phyloP scores from a whole-genome alignment of 2,113 vertebrate species.

The Cynoglossus semilaevis region DNA sequence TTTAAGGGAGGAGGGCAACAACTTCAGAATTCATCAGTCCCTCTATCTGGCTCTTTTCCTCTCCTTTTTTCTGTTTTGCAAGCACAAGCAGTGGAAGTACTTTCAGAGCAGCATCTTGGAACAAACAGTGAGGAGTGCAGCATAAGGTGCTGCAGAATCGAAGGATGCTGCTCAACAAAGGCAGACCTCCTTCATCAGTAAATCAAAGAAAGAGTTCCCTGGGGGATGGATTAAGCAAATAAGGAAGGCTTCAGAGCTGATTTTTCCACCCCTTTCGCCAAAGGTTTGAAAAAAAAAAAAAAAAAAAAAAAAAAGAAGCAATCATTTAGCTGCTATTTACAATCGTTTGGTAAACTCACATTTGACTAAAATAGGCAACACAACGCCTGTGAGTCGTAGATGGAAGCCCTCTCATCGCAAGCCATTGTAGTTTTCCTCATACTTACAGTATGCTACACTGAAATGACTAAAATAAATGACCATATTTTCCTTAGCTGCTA shows the following conservation, averaged over 20 bases:
- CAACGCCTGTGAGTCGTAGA: slow-evolving; percentile 53
- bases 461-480: slow-evolving; percentile 61
- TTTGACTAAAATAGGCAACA: slow-evolving; percentile 64
- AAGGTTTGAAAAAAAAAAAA: slow-evolving; percentile 73
- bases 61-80: slow-evolving; percentile 67
- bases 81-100: slow-evolving; percentile 77
- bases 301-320: slow-evolving; percentile 62
- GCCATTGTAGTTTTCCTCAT: slow-evolving; percentile 64
- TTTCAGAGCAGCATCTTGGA: slow-evolving; percentile 64
- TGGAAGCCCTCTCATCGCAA: slow-evolving; percentile 62
- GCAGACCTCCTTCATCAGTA: slow-evolving; percentile 68
- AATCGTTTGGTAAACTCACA: slow-evolving; percentile 67
- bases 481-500: slow-evolving; percentile 78
- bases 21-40: slow-evolving; percentile 44
- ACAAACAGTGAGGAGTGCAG: slow-evolving; percentile 62
- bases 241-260: slow-evolving; percentile 55
- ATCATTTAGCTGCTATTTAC: slow-evolving; percentile 81
- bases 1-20: slow-evolving; percentile 49
- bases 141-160: slow-evolving; percentile 60
- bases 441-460: slow-evolving; percentile 62
- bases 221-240: slow-evolving; percentile 71
- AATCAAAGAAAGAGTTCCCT: slow-evolving; percentile 63
- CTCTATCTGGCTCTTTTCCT: slow-evolving; percentile 39
- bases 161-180: slow-evolving; percentile 59
- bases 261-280: slow-evolving; percentile 43